A percentile compares a stretch with the other conserved stretches of the same genome.
Evolutionary conservation across 2,888 invertebrate genomes (phyloP).

Genomic region (Leptodirus hochenwartii): DNA sequence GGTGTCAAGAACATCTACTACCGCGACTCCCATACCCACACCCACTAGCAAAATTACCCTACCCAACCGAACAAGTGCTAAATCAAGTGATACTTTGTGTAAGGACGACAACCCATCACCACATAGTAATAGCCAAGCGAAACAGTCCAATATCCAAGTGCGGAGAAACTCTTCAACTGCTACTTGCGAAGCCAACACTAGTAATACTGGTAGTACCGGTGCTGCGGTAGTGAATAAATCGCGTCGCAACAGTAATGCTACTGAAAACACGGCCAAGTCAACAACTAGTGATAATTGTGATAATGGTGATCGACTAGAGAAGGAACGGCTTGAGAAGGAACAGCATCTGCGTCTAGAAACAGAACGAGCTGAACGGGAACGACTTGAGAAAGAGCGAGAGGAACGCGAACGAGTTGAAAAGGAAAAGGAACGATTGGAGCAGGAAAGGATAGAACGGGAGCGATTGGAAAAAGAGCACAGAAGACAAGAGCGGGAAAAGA

Average conservation of each 20-base stretch:
- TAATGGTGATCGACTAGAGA: conserved; percentile 23
- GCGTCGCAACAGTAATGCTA: conserved; percentile 19
- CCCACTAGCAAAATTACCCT: no score
- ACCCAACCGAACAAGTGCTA: no score
- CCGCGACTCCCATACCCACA: conserved; percentile 9
- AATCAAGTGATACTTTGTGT: conserved; percentile 10
- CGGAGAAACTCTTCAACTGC: no score
- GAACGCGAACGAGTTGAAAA: conserved; percentile 18
- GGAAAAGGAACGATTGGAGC: conserved; percentile 15
- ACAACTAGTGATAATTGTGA: not conserved
- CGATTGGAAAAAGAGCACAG: conserved; percentile 18
- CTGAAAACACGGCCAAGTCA: not conserved
- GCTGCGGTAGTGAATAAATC: conserved; percentile 1
- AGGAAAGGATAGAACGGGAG: conserved; percentile 21
- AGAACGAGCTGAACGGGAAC: conserved; percentile 24
- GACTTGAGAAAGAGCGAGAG: conserved; percentile 18
- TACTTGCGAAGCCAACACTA: not conserved
- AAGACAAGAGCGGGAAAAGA: conserved; percentile 23
- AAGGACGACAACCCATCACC: conserved; percentile 17
- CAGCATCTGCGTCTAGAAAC: conserved; percentile 24
- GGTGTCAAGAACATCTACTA: conserved; percentile 17
- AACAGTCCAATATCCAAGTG: no score
- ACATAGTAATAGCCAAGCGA: no score
- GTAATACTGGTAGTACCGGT: conserved; percentile 3
- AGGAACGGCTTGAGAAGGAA: conserved; percentile 17